Conservation (phyloP, 2,113 vertebrate genomes). For the human (Homo sapiens) region DNA sequence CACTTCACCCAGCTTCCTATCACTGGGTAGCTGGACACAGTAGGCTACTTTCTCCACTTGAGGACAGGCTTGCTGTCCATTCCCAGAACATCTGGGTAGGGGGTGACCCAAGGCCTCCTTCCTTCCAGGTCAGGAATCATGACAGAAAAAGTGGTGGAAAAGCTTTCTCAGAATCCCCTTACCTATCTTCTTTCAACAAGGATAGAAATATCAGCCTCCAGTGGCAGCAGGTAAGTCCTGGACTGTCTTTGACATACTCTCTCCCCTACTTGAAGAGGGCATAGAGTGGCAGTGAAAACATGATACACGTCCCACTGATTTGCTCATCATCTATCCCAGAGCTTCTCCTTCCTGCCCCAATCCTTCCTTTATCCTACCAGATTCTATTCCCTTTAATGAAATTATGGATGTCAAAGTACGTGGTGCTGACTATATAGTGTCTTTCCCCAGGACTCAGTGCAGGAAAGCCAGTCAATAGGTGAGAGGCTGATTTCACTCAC, state of each 20-base stretch:
- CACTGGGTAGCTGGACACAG: not conserved
- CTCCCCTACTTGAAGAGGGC: not conserved
- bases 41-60: not conserved
- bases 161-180: conserved; percentile 4
- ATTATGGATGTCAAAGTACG: not conserved
- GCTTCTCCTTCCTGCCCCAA: not conserved
- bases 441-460: not conserved
- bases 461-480: not conserved
- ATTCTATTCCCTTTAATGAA: not conserved
- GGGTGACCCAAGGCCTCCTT: conserved; percentile 3
- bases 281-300: not conserved
- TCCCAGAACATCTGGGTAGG: not conserved
- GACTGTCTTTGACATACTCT: not conserved
- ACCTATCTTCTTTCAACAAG: conserved; percentile 32
- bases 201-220: not conserved
- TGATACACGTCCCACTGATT: not conserved
- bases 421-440: not conserved
- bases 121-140: conserved; percentile 40
- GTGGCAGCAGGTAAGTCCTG: conserved; percentile 6
- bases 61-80: not conserved
- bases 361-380: not conserved
- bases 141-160: conserved; percentile 28
- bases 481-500: not conserved
- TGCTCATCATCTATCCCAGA: not conserved
- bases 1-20: not conserved